A percentile compares a stretch with the other conserved stretches of the same genome.
These are phyloP conservation scores for Enteromius fasciolatus DNA, from an alignment of 2,797 vertebrate genomes.

Conservation along the genomic window DNA sequence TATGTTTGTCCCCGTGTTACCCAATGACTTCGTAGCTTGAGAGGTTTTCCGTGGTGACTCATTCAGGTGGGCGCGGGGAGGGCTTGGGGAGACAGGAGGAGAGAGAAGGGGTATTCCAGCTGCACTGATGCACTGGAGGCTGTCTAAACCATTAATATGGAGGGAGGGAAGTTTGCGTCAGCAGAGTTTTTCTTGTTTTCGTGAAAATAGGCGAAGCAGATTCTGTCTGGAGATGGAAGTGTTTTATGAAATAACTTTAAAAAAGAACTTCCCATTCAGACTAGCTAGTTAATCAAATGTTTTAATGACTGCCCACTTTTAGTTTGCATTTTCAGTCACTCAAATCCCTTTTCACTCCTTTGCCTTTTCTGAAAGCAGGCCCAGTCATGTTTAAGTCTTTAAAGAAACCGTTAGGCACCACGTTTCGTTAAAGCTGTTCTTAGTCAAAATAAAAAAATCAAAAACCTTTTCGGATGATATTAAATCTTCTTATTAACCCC, in stretches of 20 bases:
- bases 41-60: slow-evolving; percentile 57
- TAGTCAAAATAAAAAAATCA: too few species aligned
- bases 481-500: too few species aligned
- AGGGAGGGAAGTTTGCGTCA: slow-evolving; percentile 51
- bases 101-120: slow-evolving; percentile 49
- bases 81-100: neutral
- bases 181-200: slow-evolving; percentile 39
- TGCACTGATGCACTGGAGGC: slow-evolving; percentile 36
- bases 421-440: too few species aligned
- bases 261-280: neutral
- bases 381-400: neutral
- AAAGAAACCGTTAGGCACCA: neutral
- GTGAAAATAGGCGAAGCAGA: neutral
- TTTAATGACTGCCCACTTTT: neutral
- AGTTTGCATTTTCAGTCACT: too few species aligned
- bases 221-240: neutral
- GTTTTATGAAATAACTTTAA: neutral
- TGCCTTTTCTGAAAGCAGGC: neutral
- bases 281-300: neutral
- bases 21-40: slow-evolving; percentile 41
- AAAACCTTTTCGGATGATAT: too few species aligned
- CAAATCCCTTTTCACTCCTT: neutral
- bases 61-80: slow-evolving; percentile 47
- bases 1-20: slow-evolving; percentile 38
- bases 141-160: slow-evolving; percentile 53